Base-by-base conservation (phyloP, 2,797 vertebrate genomes). In the Xenopus petersii region DNA sequence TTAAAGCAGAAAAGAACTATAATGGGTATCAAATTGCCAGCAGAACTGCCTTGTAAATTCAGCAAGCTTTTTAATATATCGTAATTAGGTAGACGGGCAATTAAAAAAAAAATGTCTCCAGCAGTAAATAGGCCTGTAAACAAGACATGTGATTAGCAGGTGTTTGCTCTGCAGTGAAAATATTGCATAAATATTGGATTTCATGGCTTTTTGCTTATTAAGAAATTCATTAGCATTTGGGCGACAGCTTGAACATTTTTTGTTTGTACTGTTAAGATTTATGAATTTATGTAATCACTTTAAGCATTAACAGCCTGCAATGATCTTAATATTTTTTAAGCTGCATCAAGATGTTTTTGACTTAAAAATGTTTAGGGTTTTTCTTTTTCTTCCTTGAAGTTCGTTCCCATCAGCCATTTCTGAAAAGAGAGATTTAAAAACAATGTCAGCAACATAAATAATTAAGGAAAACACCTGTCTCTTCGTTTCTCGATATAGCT, bases 391-490 rank as follows among this genome's bases (percentile, higher is more conserved):
- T 42, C 36, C 6, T 42, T 42, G 36, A 9, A 42, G 36, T 42
- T 42, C 6, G 3, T 42, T 42, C 36, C 36, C 36, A 42, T 42
- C 36, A 42, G 36, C 15, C 47, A 67, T 72, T 70, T 4, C 10
- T 60, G 49, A 16, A 66, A 62, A 77, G 67, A 72, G 70, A 12
- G 13, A 58, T 33, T 33, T 42, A 46, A 11, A 26, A 67, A 71
- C 64, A 66, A 66, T 72, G 64, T 67, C 75, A 68, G 17, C 16
- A n/a, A 17, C 21, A 21, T 78, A 64, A 78, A 78, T 73, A 73
- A 73, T 78, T 64, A 26, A 69, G 42, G 13, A 13, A 36, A 64
- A 73, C 71, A 78, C 71, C 71, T 78, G 75, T 65, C 75, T 68
- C 64, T 8, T 30, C 64, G 10, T 46, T 36, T 24, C 24, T 21